Percentiles rank a stretch among this genome's conserved stretches.
Evolutionary conservation across 2,113 vertebrate genomes (phyloP).

Genomic region (Paracanthobrama guichenoti): DNA sequence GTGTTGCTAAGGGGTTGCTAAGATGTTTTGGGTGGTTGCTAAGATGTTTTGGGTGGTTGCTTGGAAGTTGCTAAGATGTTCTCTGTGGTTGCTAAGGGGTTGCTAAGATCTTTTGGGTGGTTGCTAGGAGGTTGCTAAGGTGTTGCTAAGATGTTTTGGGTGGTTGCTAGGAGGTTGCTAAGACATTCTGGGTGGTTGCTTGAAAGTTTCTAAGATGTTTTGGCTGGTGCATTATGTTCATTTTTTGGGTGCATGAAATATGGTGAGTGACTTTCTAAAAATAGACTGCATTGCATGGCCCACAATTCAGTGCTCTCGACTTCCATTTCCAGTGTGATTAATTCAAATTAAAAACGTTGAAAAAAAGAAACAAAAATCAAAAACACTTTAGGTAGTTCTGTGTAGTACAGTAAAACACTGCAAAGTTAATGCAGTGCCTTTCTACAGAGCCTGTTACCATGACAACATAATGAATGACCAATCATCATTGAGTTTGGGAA

Average conservation of each 20-base stretch:
- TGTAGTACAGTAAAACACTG: background rate
- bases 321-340: background rate
- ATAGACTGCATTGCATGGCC: background rate
- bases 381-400: background rate
- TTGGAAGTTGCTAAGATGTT: too few species aligned
- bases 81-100: background rate
- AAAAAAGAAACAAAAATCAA: too few species aligned
- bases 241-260: background rate
- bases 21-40: too few species aligned
- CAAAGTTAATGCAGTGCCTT: background rate
- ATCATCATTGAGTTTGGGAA: background rate
- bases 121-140: background rate
- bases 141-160: background rate
- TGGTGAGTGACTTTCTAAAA: background rate
- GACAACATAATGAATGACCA: constrained; percentile 10
- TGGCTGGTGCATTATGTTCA: background rate
- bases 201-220: background rate
- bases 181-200: background rate
- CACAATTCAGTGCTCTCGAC: background rate
- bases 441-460: background rate
- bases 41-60: too few species aligned
- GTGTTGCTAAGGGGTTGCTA: background rate
- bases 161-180: background rate
- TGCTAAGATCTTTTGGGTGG: background rate
- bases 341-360: background rate